Percentiles rank a stretch among this genome's conserved stretches.
Conservation (phyloP, 2,797 vertebrate genomes). For the Saxicola maurus region DNA sequence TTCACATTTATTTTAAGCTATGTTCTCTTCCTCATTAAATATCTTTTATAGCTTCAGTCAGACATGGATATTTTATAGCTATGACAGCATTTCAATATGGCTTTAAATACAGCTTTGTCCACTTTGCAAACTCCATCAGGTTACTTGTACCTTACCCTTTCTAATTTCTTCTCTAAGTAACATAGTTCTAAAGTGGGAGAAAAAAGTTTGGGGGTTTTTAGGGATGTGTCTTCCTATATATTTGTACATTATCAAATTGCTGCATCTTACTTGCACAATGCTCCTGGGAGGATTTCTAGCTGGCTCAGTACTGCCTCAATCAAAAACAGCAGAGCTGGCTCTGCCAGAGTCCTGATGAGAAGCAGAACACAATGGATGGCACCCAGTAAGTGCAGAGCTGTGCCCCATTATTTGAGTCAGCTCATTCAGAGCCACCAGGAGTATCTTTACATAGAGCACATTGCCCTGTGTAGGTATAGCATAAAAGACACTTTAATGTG, state of each 20-base stretch:
- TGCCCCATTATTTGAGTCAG: background rate
- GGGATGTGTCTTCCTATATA: background rate
- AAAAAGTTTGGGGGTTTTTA: rapidly evolving
- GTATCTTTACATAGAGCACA: background rate
- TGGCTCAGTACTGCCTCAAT: background rate
- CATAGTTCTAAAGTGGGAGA: background rate
- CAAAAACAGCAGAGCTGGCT: background rate
- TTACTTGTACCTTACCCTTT: background rate
- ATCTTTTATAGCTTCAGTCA: background rate
- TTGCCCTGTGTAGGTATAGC: background rate
- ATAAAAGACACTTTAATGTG: background rate
- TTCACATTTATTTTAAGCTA: background rate
- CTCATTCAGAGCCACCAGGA: background rate
- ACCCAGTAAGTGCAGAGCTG: background rate
- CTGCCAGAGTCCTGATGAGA: background rate
- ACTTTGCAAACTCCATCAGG: background rate
- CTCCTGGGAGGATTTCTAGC: background rate
- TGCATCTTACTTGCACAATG: background rate
- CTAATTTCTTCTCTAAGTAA: background rate
- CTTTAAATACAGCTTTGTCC: background rate
- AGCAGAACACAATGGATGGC: background rate
- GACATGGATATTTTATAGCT: background rate
- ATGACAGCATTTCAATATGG: background rate
- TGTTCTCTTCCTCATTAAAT: background rate
- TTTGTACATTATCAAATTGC: background rate